Percentiles rank a stretch among this genome's conserved stretches.
Conservation (phyloP, 2,888 invertebrate genomes). For the Oeneis ivallda region DNA sequence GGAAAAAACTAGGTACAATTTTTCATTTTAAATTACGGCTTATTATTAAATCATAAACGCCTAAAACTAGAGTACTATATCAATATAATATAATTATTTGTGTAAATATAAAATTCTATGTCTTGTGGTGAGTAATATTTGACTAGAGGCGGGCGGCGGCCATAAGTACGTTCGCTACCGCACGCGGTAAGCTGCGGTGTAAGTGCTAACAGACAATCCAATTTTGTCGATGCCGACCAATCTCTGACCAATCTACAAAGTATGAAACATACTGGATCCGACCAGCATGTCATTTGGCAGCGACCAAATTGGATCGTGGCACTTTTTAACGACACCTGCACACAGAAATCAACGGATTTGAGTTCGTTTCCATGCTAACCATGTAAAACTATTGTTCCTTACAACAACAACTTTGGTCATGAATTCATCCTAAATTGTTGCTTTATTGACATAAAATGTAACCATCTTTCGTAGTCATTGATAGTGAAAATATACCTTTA, state of each 20-base stretch:
- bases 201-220: background rate
- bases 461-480: background rate
- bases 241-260: background rate
- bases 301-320: slow-evolving; percentile 4
- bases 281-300: background rate
- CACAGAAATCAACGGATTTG: slow-evolving; percentile 35
- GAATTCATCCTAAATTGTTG: background rate
- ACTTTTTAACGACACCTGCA: slow-evolving; percentile 36
- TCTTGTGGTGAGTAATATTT: slow-evolving; percentile 79
- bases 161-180: slow-evolving; percentile 49
- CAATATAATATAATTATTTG: slow-evolving; percentile 81
- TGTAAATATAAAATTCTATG: slow-evolving; percentile 83
- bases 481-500: slow-evolving; percentile 20
- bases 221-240: background rate
- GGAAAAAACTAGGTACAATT: slow-evolving; percentile 62
- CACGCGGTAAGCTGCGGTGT: slow-evolving; percentile 36
- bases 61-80: slow-evolving; percentile 82
- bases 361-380: background rate
- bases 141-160: slow-evolving; percentile 77
- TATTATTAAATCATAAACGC: slow-evolving; percentile 75
- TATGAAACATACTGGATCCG: background rate
- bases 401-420: background rate
- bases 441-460: background rate
- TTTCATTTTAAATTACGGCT: slow-evolving; percentile 60
- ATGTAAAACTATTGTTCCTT: background rate